Percentiles rank a stretch among this genome's conserved stretches.
Evolutionary conservation across 2,888 invertebrate genomes (phyloP).

Genomic region (Pharmacophagus antenor): DNA sequence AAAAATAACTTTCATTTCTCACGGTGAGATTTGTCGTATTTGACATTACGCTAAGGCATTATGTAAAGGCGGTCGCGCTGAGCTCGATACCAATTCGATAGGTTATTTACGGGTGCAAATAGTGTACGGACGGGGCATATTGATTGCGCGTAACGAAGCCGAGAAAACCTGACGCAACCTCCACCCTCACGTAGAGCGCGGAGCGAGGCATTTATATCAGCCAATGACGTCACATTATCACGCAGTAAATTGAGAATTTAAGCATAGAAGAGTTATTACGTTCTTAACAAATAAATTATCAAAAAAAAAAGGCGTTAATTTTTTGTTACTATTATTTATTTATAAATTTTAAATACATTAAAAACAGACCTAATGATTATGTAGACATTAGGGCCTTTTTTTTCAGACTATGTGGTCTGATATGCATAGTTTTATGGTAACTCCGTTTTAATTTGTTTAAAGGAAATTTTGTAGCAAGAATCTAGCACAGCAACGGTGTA

Average conservation of each 20-base stretch:
- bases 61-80: background rate
- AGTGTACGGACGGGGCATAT: slow-evolving; percentile 10
- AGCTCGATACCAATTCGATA: slow-evolving; percentile 1
- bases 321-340: no score
- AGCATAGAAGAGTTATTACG: no score
- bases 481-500: no score
- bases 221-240: slow-evolving; percentile 7
- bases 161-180: slow-evolving; percentile 4
- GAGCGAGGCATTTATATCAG: background rate
- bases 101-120: slow-evolving; percentile 7
- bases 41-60: background rate
- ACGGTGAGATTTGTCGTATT: background rate
- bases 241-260: background rate
- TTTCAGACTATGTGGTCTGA: no score
- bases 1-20: background rate
- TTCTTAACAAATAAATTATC: no score
- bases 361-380: no score
- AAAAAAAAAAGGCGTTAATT: no score
- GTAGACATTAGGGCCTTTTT: no score
- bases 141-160: slow-evolving; percentile 5
- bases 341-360: no score
- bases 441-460: no score
- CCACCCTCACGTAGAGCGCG: slow-evolving; percentile 2
- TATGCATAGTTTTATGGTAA: no score
- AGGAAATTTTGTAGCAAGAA: no score